Base-by-base conservation (phyloP, 92 coral and sea anemone genomes). In the Siderastrea siderea region DNA sequence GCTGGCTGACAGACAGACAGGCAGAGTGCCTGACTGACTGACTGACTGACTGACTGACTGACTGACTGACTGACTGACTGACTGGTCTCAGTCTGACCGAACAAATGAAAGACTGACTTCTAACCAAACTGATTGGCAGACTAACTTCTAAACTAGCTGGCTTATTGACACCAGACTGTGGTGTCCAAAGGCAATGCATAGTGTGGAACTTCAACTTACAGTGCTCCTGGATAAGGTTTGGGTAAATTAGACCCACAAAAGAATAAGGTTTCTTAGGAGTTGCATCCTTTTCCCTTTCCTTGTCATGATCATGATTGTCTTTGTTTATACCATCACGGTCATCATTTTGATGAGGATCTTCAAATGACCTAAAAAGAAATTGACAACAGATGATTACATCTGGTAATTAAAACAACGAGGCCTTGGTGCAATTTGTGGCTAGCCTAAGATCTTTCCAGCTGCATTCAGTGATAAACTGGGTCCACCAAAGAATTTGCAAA, bases 241-340 rank as follows among this genome's bases (percentile, higher is more conserved):
- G 89, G 62, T 90, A 92, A 68, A 97, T 95, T 12, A 97, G 94
- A 10, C 99, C 99, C 45, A 94, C 95, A 89, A 97, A 97, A 38
- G 97, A 88, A 67, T 95, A 95, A 50, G 81, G 60, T 69, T 77
- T 89, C 45, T 6, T 74, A 3, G 72, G 14, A 11, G 82, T 75
- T 44, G 64, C 44, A 51, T 78, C 76, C 17, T 92, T 74, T 44
- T 86, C 70, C 43, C 69, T 74, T 72, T 64, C 72, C 58, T 87
- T 64, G 46, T 75, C 67, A 75, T 90, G 75, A 73, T 69, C 77
- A 11, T 47, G 60, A 44, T 11, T 49, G 68, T 74, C 73, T 54
- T 45, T 26, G 49, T 50, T n/a, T 52, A 46, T 13, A 1, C 84
- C 79, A 1, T 80, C 73, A 45, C 87, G 85, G 47, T 78, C 75